Evolutionary conservation across 2,888 invertebrate genomes (phyloP).

Genomic region (Imbricaverruca yamaguchii): DNA sequence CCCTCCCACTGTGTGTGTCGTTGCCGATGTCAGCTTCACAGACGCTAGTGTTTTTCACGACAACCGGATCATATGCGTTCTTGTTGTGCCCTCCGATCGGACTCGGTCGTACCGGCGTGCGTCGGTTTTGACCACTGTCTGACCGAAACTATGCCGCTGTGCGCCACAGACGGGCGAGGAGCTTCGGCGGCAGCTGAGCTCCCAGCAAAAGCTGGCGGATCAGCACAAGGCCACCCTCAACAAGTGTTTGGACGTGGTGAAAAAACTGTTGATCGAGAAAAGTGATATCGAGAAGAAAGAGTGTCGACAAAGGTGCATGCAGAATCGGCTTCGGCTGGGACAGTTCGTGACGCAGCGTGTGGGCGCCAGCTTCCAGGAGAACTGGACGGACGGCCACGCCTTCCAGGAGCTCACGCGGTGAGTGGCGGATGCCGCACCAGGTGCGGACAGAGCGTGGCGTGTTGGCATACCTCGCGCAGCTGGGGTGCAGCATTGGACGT

Average conservation of each 20-base stretch:
- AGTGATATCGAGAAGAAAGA: conserved; percentile 97
- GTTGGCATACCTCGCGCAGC: no score
- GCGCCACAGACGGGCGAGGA: conserved; percentile 70
- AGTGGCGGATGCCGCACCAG: not conserved
- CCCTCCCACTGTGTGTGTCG: no score
- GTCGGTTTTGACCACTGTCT: no score
- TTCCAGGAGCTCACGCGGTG: conserved; percentile 86
- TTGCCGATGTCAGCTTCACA: no score
- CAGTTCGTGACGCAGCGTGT: conserved; percentile 99
- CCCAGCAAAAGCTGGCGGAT: conserved; percentile 84
- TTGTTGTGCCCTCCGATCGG: no score
- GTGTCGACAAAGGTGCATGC: conserved; percentile 96
- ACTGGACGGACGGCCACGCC: conserved; percentile 99
- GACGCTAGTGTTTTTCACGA: no score
- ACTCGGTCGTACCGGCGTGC: no score
- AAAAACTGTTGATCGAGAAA: conserved; percentile 89
- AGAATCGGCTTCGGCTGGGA: conserved; percentile 92
- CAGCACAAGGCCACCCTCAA: conserved; percentile 95
- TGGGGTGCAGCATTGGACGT: no score
- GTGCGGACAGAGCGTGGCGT: no score
- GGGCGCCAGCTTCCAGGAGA: conserved; percentile 99
- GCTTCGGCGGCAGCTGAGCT: conserved; percentile 83
- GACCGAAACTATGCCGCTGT: not conserved
- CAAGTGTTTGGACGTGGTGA: conserved; percentile 89
- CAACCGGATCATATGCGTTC: no score